A percentile compares a stretch with the other conserved stretches of the same genome.
Evolutionary conservation across 23 tunicate species (phyloP).

Genomic region (Trididemnum miniatum): DNA sequence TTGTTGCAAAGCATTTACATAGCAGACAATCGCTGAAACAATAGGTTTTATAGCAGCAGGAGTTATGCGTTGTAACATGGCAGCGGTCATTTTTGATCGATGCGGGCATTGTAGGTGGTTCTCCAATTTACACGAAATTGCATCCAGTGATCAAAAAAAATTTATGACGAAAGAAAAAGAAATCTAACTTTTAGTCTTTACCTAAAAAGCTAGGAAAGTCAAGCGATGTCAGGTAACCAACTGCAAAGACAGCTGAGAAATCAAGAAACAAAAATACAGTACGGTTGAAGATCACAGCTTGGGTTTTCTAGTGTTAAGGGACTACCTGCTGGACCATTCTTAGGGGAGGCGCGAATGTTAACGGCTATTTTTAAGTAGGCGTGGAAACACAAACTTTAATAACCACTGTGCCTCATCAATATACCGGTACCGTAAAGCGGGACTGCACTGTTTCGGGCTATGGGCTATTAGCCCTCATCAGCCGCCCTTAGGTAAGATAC

Average conservation of each 20-base stretch:
- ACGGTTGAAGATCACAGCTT: background rate
- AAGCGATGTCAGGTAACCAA: background rate
- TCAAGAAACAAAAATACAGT: too few species aligned
- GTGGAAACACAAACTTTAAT: too few species aligned
- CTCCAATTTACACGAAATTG: background rate
- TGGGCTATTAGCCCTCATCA: too few species aligned
- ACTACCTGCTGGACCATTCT: too few species aligned
- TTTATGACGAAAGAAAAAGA: too few species aligned
- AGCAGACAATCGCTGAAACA: too few species aligned
- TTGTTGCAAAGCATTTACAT: background rate
- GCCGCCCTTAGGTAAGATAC: too few species aligned
- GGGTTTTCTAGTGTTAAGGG: background rate
- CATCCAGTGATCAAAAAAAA: background rate
- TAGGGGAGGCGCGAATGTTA: too few species aligned
- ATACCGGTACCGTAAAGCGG: too few species aligned
- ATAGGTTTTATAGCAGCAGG: background rate
- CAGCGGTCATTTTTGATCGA: background rate
- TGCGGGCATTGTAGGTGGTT: background rate
- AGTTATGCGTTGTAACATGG: background rate
- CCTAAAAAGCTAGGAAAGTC: background rate
- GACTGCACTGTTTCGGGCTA: too few species aligned
- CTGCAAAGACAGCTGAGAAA: background rate
- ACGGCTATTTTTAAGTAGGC: too few species aligned
- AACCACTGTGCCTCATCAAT: too few species aligned
- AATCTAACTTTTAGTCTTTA: background rate